Evolutionary conservation across 2,797 vertebrate genomes (phyloP).

Genomic region (Poeciliopsis gracilis): DNA sequence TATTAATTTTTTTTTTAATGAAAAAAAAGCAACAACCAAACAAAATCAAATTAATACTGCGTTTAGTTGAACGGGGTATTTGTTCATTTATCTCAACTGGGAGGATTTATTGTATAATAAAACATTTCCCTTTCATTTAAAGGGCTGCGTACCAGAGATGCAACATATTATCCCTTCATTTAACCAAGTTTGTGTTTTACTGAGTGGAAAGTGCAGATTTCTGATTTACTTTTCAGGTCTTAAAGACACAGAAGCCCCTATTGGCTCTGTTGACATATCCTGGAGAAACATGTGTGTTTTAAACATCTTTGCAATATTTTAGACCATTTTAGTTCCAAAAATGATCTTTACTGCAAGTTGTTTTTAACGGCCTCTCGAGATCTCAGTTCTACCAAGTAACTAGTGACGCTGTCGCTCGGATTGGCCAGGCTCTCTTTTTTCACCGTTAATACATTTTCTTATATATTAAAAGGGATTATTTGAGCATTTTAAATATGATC

Average conservation of each 20-base stretch:
- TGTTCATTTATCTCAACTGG: not conserved
- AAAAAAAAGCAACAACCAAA: not conserved
- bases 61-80: not conserved
- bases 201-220: not conserved
- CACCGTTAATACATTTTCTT: not conserved
- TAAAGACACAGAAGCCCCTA: not conserved
- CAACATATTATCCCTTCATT: not conserved
- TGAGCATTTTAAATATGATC: not conserved
- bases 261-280: not conserved
- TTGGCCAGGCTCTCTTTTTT: slow-evolving; percentile 19
- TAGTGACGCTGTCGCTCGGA: slow-evolving; percentile 29
- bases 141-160: not conserved
- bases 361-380: not conserved
- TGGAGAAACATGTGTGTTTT: not conserved
- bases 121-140: not conserved
- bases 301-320: not conserved
- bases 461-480: not conserved
- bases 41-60: not conserved
- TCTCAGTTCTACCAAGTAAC: slow-evolving; percentile 60
- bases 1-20: too few species aligned
- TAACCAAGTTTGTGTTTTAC: not conserved
- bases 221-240: not conserved
- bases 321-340: not conserved
- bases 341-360: not conserved
- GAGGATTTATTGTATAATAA: not conserved